These are phyloP conservation scores for Pachycephala philippinensis DNA, from an alignment of 2,113 vertebrate genomes.

Conservation along the genomic window DNA sequence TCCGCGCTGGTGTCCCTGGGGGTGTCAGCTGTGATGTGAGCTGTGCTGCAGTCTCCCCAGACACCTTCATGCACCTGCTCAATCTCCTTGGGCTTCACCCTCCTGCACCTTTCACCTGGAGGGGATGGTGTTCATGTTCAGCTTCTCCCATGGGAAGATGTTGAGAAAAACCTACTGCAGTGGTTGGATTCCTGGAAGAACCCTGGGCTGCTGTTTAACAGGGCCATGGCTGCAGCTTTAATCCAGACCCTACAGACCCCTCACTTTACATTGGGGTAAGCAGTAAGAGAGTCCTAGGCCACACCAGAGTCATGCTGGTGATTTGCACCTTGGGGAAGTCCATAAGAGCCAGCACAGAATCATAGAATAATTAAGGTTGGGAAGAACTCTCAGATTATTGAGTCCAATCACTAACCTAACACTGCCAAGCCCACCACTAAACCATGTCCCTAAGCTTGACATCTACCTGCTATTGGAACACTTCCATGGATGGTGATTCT, in stretches of 20 bases:
- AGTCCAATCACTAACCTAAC: not conserved
- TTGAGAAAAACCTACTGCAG: not conserved
- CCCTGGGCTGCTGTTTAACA: not conserved
- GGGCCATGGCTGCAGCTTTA: not conserved
- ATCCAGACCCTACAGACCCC: not conserved
- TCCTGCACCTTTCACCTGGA: not conserved
- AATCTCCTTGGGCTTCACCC: not conserved
- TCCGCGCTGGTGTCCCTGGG: not conserved
- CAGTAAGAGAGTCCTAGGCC: not conserved
- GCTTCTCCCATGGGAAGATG: not conserved
- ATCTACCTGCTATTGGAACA: not conserved
- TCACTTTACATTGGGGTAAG: not conserved
- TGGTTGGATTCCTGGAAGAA: not conserved
- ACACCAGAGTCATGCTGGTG: not conserved
- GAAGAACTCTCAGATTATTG: not conserved
- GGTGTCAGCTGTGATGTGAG: not conserved
- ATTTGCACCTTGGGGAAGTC: not conserved
- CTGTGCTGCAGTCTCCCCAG: accelerated
- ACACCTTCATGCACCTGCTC: not conserved
- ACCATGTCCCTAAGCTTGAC: not conserved
- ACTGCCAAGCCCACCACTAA: not conserved
- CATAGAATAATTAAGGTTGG: not conserved
- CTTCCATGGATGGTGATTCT: not conserved
- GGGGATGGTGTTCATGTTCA: not conserved
- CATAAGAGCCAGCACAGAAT: not conserved